Base-by-base conservation (phyloP, 2,797 vertebrate species). In the Rhinella marina region DNA sequence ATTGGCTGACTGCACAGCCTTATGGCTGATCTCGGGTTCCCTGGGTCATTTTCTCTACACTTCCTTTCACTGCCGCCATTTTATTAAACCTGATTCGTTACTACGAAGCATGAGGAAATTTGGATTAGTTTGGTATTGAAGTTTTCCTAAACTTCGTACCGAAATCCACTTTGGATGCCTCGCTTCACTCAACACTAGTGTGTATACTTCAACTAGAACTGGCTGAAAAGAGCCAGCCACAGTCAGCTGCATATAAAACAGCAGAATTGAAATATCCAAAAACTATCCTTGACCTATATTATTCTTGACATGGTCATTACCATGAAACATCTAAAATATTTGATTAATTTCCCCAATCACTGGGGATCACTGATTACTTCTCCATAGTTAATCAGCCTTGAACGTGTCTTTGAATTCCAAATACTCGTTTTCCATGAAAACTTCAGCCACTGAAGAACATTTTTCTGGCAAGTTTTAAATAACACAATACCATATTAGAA, bases 221-320 rank as follows among this genome's bases (percentile, higher is more conserved):
- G 25, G 48, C 12, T 84, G 21, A 41, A 59, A 57, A 2, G 48
- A 32, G 50, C 2, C 50, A 68, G 32, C 68, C 48, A 52, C 13
- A 19, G 41, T 25, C 17, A 82, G 68, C 66, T 80, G 52, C 11
- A 32, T 68, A 14, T 10, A 23, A 59, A 81, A 59, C 64, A 25
- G 23, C 29, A 82, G 19, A 82, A 76, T 83, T 25, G 61, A 78
- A 83, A 82, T 62, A 41, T 83, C 14, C 10, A 66, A n/a, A 73
- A 66, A 77, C n/a, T 77, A 32, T 56, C 66, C 41, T 68, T 87
- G 81, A 83, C 50, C 66, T 57, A 17, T 32, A 87, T 87, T 83
- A 56, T 77, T 57, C 62, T 68, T 88, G 87, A 84, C 81, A 84
- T 13, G 48, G 32, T 64, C n/a, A 82, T 81, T 70, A 57, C 59